Percentiles rank a stretch among this genome's conserved stretches.
These are phyloP conservation scores for Pycnonotus jocosus DNA, from an alignment of 2,113 vertebrate genomes.

Conservation along the genomic window DNA sequence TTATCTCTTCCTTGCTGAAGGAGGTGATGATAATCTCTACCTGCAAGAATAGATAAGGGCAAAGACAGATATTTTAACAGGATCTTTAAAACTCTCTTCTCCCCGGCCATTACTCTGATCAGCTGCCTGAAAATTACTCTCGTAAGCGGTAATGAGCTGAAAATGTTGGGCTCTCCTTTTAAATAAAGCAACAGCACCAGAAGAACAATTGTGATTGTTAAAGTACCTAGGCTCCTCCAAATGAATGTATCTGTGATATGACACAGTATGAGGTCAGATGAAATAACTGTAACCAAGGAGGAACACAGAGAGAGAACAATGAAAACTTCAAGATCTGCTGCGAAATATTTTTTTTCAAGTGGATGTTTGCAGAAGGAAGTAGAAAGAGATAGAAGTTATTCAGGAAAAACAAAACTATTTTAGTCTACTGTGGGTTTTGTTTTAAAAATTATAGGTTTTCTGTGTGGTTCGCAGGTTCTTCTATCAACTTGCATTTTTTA, in stretches of 20 bases:
- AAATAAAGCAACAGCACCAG: neutral
- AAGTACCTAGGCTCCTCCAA: neutral
- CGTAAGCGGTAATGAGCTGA: neutral
- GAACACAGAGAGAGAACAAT: neutral
- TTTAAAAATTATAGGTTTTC: neutral
- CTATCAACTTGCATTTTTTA: neutral
- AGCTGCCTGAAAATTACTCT: neutral
- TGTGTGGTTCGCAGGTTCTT: neutral
- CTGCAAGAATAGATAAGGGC: conserved; percentile 19
- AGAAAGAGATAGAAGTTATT: neutral
- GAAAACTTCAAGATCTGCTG: neutral
- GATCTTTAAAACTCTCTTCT: neutral
- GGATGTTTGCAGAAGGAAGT: neutral
- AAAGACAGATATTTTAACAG: neutral
- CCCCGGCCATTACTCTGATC: neutral
- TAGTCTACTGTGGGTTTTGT: neutral
- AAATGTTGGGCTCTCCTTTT: neutral
- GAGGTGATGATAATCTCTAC: neutral
- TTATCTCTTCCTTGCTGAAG: neutral
- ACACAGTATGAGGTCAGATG: neutral
- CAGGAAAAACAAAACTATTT: neutral
- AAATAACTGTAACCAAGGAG: neutral
- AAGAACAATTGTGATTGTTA: neutral
- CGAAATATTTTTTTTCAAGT: neutral
- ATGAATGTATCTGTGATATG: neutral